phyloP scores from a whole-genome alignment of 2,888 invertebrate species.

The Mantis religiosa region DNA sequence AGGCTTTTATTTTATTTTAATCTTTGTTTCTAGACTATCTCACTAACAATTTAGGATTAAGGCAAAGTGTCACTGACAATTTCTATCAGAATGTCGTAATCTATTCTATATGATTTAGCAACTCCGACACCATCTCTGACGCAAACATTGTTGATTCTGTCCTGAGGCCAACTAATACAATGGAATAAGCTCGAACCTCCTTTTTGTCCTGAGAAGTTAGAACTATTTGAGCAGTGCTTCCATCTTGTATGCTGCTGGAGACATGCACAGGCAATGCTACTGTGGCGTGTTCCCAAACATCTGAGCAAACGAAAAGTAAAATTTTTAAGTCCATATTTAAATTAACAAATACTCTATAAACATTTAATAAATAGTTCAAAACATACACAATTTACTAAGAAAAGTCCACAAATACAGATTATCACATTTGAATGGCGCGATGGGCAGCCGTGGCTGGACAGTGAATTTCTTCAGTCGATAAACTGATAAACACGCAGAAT shows the following conservation, averaged over 20 bases:
- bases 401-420: too few relatives aligned
- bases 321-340: too few relatives aligned
- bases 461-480: too few relatives aligned
- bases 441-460: too few relatives aligned
- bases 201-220: not conserved
- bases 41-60: too few relatives aligned
- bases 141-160: not conserved
- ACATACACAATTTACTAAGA: not conserved
- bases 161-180: not conserved
- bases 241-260: not conserved
- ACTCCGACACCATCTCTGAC: too few relatives aligned
- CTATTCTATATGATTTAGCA: too few relatives aligned
- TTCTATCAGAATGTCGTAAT: not conserved
- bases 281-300: not conserved
- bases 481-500: too few relatives aligned
- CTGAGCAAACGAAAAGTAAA: not conserved
- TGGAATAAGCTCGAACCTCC: not conserved
- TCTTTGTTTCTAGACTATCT: too few relatives aligned
- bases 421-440: too few relatives aligned
- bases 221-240: not conserved
- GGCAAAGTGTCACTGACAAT: not conserved
- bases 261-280: constrained; percentile 13
- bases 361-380: not conserved
- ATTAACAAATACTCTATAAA: too few relatives aligned
- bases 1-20: too few relatives aligned